These are phyloP conservation scores for Pammene aurita DNA, from an alignment of 2,888 invertebrate species.

Conservation along the genomic window DNA sequence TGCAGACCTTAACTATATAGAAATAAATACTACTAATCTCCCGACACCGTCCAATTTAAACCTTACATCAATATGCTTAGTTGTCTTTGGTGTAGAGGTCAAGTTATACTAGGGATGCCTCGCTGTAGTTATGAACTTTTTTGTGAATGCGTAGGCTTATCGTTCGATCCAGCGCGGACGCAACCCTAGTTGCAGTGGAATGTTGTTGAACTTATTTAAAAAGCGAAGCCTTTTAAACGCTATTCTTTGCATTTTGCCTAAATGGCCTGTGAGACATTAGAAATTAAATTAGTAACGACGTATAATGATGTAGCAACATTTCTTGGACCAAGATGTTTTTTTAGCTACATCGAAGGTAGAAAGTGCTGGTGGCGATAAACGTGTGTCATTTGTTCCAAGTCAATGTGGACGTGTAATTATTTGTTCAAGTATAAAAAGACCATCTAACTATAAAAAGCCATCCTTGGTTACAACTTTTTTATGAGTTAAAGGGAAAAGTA, in stretches of 20 bases:
- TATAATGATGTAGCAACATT: too few relatives aligned
- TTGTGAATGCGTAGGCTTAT: constrained; percentile 50
- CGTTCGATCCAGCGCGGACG: constrained; percentile 69
- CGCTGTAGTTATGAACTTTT: neutral
- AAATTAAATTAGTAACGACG: too few relatives aligned
- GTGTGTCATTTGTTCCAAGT: too few relatives aligned
- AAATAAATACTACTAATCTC: neutral
- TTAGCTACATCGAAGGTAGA: too few relatives aligned
- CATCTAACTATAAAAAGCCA: too few relatives aligned
- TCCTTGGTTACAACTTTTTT: too few relatives aligned
- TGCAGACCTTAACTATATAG: constrained; percentile 50
- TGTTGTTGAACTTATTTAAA: constrained; percentile 40
- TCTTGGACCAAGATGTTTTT: too few relatives aligned
- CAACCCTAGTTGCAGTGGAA: constrained; percentile 57
- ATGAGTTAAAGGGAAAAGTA: too few relatives aligned
- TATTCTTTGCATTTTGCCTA: neutral
- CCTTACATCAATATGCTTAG: neutral
- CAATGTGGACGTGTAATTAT: too few relatives aligned
- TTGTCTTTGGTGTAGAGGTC: neutral
- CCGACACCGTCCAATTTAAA: neutral
- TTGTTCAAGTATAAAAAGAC: too few relatives aligned
- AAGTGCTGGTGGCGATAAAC: too few relatives aligned
- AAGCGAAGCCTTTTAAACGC: constrained; percentile 7
- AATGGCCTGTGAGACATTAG: neutral
- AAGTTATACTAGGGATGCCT: neutral